Percentiles rank a stretch among this genome's conserved stretches.
Evolutionary conservation across 2,113 vertebrate genomes (phyloP).

Genomic region (Rhinolophus sinicus): DNA sequence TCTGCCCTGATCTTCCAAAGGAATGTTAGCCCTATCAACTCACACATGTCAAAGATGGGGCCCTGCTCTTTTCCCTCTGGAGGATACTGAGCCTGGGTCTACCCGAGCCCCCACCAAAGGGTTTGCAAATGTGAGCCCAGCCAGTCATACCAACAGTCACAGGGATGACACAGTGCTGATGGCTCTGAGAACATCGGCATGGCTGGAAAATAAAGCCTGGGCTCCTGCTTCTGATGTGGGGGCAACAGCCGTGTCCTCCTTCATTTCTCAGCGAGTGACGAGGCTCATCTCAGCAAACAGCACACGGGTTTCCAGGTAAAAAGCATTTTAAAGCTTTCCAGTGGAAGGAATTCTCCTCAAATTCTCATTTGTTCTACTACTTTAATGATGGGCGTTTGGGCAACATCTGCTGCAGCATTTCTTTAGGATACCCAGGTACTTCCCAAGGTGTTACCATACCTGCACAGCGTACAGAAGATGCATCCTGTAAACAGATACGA

Average conservation of each 20-base stretch:
- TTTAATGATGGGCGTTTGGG: neutral
- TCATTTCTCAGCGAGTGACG: neutral
- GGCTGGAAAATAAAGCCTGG: neutral
- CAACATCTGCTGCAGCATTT: neutral
- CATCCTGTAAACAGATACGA: conserved; percentile 97
- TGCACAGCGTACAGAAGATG: conserved; percentile 98
- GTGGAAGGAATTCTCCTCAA: neutral
- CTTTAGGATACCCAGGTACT: neutral
- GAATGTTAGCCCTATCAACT: neutral
- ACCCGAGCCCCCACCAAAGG: neutral
- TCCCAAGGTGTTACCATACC: conserved; percentile 83
- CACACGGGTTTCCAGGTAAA: neutral
- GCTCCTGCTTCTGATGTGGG: neutral
- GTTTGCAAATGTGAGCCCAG: neutral
- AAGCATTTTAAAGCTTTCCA: neutral
- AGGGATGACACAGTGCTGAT: rapidly evolving
- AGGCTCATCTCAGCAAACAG: neutral
- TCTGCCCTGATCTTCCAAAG: neutral
- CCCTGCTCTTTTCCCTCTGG: neutral
- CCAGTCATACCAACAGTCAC: neutral
- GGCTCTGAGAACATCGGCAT: neutral
- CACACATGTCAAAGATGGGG: neutral
- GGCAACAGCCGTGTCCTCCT: neutral
- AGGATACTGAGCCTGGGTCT: neutral
- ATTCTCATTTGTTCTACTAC: neutral